Conservation (phyloP, 53 echinoderm and acorn worm species). For the Astropecten irregularis region DNA sequence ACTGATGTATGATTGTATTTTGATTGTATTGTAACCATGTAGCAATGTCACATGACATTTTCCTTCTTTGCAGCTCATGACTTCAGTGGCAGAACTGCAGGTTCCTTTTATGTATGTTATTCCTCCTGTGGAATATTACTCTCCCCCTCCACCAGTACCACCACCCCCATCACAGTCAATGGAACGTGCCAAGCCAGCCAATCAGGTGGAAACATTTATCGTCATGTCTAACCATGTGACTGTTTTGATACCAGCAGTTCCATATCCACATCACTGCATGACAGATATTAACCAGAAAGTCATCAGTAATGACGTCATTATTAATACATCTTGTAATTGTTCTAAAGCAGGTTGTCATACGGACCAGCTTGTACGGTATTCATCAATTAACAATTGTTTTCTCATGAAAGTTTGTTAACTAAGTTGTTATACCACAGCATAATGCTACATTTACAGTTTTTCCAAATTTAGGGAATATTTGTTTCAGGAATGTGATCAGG, state of each 20-base stretch:
- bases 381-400: too few relatives aligned
- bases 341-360: too few relatives aligned
- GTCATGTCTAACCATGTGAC: constrained; percentile 14
- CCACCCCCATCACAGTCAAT: constrained; percentile 43
- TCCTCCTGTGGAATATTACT: constrained; percentile 35
- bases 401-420: too few relatives aligned
- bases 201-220: constrained; percentile 35
- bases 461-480: too few relatives aligned
- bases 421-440: too few relatives aligned
- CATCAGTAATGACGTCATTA: neutral
- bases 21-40: too few relatives aligned
- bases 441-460: too few relatives aligned
- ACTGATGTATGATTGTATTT: too few relatives aligned
- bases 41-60: too few relatives aligned
- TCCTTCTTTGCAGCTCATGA: constrained; percentile 33
- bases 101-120: constrained; percentile 48
- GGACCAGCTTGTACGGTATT: too few relatives aligned
- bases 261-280: constrained; percentile 11
- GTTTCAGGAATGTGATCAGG: too few relatives aligned
- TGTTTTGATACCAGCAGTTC: constrained; percentile 25
- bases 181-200: constrained; percentile 37
- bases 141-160: constrained; percentile 55
- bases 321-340: too few relatives aligned
- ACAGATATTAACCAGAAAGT: neutral
- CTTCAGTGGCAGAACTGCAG: constrained; percentile 57